phyloP scores from a whole-genome alignment of 2,113 vertebrate species.

The Cyanoderma ruficeps region DNA sequence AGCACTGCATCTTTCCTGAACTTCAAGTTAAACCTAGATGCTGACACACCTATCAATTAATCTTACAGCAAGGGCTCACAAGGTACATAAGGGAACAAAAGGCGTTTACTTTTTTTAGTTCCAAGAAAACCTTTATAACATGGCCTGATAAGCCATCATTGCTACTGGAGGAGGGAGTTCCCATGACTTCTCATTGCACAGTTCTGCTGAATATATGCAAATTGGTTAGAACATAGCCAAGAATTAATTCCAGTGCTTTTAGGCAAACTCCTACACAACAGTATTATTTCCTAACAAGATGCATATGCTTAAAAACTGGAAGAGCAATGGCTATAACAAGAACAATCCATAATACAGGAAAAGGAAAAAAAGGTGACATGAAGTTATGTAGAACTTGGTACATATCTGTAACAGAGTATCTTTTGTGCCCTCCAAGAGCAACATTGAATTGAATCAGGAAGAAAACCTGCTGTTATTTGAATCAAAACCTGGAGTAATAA shows the following conservation, averaged over 20 bases:
- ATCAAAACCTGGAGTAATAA: slow-evolving; percentile 32
- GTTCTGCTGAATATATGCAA: neutral
- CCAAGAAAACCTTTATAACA: neutral
- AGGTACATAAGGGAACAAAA: neutral
- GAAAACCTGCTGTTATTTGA: slow-evolving; percentile 51
- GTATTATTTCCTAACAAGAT: neutral
- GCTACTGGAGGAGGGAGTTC: neutral
- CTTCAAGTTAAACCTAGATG: neutral
- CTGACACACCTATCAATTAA: neutral
- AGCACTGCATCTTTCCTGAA: neutral
- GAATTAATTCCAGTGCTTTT: neutral
- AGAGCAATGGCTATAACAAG: neutral
- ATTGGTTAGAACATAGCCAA: neutral
- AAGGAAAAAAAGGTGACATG: neutral
- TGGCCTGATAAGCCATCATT: neutral
- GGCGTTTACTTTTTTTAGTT: neutral
- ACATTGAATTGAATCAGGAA: neutral
- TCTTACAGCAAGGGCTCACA: neutral
- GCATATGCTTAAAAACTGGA: neutral
- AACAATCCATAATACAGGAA: neutral
- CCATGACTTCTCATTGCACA: neutral
- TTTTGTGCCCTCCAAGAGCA: neutral
- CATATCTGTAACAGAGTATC: neutral
- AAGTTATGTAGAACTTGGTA: neutral
- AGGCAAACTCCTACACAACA: neutral